Conservation (phyloP, 2,888 invertebrate species). For the Polydrusus tereticollis region DNA sequence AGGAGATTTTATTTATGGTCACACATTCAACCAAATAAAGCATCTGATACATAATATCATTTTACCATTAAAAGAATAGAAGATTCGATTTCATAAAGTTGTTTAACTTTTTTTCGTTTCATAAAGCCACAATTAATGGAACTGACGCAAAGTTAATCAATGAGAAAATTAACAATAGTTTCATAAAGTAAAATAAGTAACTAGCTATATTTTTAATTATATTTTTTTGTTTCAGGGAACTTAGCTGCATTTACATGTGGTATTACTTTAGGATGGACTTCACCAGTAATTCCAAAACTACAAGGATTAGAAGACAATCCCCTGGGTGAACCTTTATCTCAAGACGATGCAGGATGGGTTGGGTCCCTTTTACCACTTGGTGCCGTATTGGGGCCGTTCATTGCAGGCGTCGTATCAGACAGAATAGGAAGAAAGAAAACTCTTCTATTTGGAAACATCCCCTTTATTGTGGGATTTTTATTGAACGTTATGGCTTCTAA, state of each 20-base stretch:
- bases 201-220: too few species aligned
- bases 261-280: slow-evolving; percentile 69
- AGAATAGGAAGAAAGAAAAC: slow-evolving; percentile 79
- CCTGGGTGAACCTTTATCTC: slow-evolving; percentile 58
- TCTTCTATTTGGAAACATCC: slow-evolving; percentile 75
- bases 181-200: too few species aligned
- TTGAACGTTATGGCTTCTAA: slow-evolving; percentile 65
- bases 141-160: too few species aligned
- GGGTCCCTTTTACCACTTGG: slow-evolving; percentile 70
- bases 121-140: too few species aligned
- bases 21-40: too few species aligned
- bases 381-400: slow-evolving; percentile 75
- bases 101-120: too few species aligned
- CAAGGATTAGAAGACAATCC: slow-evolving; percentile 60
- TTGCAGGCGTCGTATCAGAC: slow-evolving; percentile 78
- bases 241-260: slow-evolving; percentile 68
- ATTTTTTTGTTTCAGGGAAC: slow-evolving; percentile 65
- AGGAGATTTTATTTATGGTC: too few species aligned
- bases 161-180: too few species aligned
- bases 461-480: slow-evolving; percentile 79
- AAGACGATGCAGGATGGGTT: slow-evolving; percentile 69
- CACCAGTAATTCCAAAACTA: slow-evolving; percentile 63
- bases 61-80: too few species aligned
- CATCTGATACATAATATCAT: too few species aligned
- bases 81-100: too few species aligned